phyloP scores from a whole-genome alignment of 2,888 invertebrate genomes.

The Spicauda simplicius region DNA sequence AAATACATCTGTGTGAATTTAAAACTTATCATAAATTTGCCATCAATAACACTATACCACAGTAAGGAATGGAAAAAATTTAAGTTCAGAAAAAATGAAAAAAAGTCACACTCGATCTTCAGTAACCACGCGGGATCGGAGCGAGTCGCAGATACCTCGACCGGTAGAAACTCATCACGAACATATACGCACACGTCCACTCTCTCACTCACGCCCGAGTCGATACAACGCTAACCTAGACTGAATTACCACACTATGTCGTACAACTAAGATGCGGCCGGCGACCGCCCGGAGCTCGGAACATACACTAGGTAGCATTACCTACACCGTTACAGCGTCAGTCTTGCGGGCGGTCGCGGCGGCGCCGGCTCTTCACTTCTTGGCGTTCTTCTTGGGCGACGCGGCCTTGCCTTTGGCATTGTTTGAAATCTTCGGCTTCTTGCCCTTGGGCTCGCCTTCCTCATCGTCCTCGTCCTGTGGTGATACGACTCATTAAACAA shows the following conservation, averaged over 20 bases:
- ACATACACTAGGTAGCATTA: conserved; percentile 35
- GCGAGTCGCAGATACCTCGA: conserved; percentile 55
- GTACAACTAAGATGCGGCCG: conserved; percentile 37
- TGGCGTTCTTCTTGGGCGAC: conserved; percentile 89
- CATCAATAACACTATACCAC: conserved; percentile 80
- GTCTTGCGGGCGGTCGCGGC: conserved; percentile 28
- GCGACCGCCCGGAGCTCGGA: conserved; percentile 39
- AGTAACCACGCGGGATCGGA: conserved; percentile 17
- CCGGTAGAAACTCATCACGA: conserved; percentile 57
- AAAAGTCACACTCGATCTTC: conserved; percentile 64
- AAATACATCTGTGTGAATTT: conserved; percentile 72
- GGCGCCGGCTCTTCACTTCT: conserved; percentile 70
- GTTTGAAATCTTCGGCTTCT: conserved; percentile 90
- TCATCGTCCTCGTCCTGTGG: conserved; percentile 88
- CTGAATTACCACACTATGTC: conserved; percentile 48
- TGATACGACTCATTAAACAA: background rate
- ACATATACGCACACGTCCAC: conserved; percentile 57
- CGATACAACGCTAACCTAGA: conserved; percentile 77
- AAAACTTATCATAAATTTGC: conserved; percentile 73
- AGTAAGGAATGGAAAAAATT: conserved; percentile 80
- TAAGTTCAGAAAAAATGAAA: conserved; percentile 65
- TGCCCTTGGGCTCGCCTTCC: conserved; percentile 91
- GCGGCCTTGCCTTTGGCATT: conserved; percentile 88
- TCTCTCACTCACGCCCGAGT: conserved; percentile 49
- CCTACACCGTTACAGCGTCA: conserved; percentile 36